A percentile compares a stretch with the other conserved stretches of the same genome.
Evolutionary conservation across 2,888 invertebrate genomes (phyloP).

Genomic region (Scaptomyza cyrtandrae): DNA sequence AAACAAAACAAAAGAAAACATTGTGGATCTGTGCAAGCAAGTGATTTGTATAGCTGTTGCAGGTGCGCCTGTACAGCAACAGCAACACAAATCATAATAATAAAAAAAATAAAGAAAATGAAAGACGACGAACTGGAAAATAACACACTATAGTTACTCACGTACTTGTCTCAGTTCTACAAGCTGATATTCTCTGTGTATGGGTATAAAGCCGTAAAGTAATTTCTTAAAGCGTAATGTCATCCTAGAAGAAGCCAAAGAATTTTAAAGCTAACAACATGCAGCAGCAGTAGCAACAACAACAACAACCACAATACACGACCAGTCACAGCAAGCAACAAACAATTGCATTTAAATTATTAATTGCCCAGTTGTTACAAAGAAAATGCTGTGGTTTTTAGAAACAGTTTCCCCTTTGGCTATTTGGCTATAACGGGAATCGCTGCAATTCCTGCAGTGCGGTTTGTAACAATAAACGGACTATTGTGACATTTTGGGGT

Average conservation of each 20-base stretch:
- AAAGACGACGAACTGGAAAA: constrained; percentile 5
- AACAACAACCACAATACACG: constrained; percentile 2
- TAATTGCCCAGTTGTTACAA: background rate
- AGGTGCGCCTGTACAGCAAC: constrained; percentile 33
- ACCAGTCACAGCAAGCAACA: background rate
- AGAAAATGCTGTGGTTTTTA: background rate
- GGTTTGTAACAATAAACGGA: background rate
- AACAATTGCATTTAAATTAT: constrained; percentile 13
- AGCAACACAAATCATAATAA: constrained; percentile 25
- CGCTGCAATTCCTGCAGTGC: background rate
- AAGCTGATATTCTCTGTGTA: constrained; percentile 80
- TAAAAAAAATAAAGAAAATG: background rate
- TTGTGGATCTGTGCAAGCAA: constrained; percentile 14
- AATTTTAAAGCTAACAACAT: constrained; percentile 23
- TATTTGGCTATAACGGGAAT: background rate
- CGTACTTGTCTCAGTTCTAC: constrained; percentile 80
- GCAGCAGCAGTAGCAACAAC: too few species aligned
- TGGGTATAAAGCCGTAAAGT: constrained; percentile 81
- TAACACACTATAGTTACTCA: constrained; percentile 66
- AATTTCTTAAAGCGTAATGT: constrained; percentile 81
- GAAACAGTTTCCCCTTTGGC: background rate
- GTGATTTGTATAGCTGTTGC: constrained; percentile 36
- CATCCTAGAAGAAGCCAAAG: constrained; percentile 73
- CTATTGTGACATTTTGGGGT: background rate
- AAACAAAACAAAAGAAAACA: background rate